Evolutionary conservation across 2,888 invertebrate genomes (phyloP).

Genomic region (Endomychus coccineus): DNA sequence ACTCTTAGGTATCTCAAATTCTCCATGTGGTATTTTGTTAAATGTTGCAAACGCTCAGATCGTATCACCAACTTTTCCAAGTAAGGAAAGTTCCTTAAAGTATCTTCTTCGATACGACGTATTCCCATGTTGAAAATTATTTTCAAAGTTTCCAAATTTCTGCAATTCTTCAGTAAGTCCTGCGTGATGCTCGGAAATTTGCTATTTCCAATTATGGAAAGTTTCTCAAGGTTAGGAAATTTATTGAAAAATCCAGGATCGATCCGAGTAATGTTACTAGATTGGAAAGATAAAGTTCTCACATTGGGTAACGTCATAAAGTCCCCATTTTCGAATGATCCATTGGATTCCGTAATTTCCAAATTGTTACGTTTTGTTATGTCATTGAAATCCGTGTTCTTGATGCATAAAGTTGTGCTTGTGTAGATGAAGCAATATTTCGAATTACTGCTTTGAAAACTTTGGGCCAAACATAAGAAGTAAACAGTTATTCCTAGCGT

Average conservation of each 20-base stretch:
- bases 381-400: slow-evolving; percentile 4
- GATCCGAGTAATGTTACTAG: slow-evolving; percentile 8
- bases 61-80: slow-evolving; percentile 7
- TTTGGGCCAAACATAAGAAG: slow-evolving; percentile 1
- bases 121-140: slow-evolving; percentile 10
- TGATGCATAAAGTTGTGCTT: slow-evolving; percentile 8
- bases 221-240: slow-evolving; percentile 9
- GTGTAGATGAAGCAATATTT: slow-evolving; percentile 7
- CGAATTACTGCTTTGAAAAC: no score
- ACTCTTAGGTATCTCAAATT: slow-evolving; percentile 5
- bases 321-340: background rate
- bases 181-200: slow-evolving; percentile 11
- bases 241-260: slow-evolving; percentile 10
- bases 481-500: no score
- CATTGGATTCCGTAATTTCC: slow-evolving; percentile 4
- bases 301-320: slow-evolving; percentile 4
- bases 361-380: background rate
- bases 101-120: slow-evolving; percentile 10
- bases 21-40: slow-evolving; percentile 10
- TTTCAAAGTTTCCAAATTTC: slow-evolving; percentile 6
- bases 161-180: slow-evolving; percentile 8
- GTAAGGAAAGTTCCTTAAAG: slow-evolving; percentile 10
- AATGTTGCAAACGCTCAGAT: slow-evolving; percentile 10
- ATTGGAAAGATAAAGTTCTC: slow-evolving; percentile 2
- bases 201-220: slow-evolving; percentile 9